Base-by-base conservation (phyloP, 2,888 invertebrate species). In the Margaritifera margaritifera region DNA sequence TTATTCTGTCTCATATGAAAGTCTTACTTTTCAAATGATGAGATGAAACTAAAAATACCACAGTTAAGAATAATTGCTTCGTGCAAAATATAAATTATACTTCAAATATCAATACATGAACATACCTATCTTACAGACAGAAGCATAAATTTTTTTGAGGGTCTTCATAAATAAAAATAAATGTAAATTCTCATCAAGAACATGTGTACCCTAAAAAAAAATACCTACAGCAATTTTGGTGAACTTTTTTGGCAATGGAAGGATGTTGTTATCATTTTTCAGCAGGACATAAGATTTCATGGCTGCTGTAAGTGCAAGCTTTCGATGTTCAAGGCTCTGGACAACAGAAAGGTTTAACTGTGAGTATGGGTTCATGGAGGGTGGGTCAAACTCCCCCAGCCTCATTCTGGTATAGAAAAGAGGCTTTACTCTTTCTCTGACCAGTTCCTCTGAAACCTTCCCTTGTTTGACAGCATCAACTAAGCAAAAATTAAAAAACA, bases 211-310 rank as follows among this genome's bases (percentile, higher is more conserved):
- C 8, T 11, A 42, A 42, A n/a, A 62, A 65, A 42, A 11, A 11
- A 42, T 27, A 67, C 76, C 62, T 61, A 72, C 72, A 25, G 72
- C 59, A 52, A 72, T 69, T 22, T 22, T 57, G 31, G 61, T 69
- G 24, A 55, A 54, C 18, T 11, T n/a, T 24, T 50, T 63, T 22
- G 25, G 60, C n/a, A 74, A n/a, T 11, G 74, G 78, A n/a, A 78
- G 77, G 4, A 81, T 70, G 11, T 56, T 55, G 19, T 74, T 63
- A 19, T 55, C 53, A 57, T 84, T 84, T 68, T 84, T 84, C 63
- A 84, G 72, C 50, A 84, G 70, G n/a, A 84, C 82, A 64, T 83
- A 82, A 11, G 79, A 77, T 68, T 80, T 77, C 51, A 70, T 72
- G n/a, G 84, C 83, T 25, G 80, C 81, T 24, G 61, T 63, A 19